A percentile compares a stretch with the other conserved stretches of the same genome.
Conservation (phyloP, 2,888 invertebrate species). For the Lasioglossum vierecki region DNA sequence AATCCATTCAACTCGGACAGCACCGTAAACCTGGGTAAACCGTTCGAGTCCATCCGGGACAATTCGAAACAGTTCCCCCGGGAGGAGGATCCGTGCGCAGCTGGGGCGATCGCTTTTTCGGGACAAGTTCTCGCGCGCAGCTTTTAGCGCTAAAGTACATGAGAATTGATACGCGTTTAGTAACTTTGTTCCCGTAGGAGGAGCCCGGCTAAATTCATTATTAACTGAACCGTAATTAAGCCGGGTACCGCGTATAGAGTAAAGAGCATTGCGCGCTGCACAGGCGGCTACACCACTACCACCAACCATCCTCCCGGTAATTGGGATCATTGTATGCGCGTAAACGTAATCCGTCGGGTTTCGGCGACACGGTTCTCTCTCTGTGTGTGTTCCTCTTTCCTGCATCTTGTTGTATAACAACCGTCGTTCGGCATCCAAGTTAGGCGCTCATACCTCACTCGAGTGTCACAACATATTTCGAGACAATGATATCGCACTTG, state of each 20-base stretch:
- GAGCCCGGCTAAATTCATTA: slow-evolving; percentile 10
- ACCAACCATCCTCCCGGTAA: not conserved
- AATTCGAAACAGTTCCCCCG: not conserved
- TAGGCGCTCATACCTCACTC: not conserved
- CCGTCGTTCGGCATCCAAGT: not conserved
- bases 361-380: not conserved
- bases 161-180: slow-evolving; percentile 12
- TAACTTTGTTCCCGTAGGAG: slow-evolving; percentile 20
- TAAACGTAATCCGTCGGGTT: not conserved
- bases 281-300: not conserved
- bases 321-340: slow-evolving; percentile 3
- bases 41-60: not conserved
- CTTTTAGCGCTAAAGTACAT: slow-evolving; percentile 5
- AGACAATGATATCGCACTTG: too few species aligned
- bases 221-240: slow-evolving; percentile 15
- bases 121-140: not conserved
- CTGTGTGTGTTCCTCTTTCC: not conserved
- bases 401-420: not conserved
- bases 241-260: not conserved
- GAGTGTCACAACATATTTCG: too few species aligned
- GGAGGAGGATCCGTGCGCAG: not conserved
- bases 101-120: slow-evolving; percentile 2
- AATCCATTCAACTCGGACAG: not conserved
- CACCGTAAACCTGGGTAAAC: not conserved
- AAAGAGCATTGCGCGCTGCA: not conserved